These are phyloP conservation scores for Halichoerus grypus DNA, from an alignment of 2,113 vertebrate species.

Conservation along the genomic window DNA sequence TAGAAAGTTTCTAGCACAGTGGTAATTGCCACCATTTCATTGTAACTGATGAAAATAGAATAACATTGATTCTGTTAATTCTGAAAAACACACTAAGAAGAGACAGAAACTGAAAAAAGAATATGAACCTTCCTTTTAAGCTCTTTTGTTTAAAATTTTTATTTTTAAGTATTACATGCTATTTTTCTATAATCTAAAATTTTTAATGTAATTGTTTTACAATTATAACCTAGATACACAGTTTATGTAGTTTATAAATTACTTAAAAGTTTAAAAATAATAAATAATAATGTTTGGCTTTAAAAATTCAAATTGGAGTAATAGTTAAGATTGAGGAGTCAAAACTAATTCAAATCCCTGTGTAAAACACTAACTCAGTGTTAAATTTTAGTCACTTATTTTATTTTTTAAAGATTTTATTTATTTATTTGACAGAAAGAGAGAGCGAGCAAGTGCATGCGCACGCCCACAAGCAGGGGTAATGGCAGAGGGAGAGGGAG, in stretches of 20 bases:
- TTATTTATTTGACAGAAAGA: neutral
- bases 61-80: neutral
- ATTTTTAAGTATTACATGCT: neutral
- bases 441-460: no score
- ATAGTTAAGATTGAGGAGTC: neutral
- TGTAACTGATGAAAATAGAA: neutral
- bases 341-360: neutral
- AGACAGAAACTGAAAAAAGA: neutral
- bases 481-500: neutral
- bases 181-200: neutral
- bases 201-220: neutral
- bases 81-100: neutral
- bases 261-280: neutral
- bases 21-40: neutral
- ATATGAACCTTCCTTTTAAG: neutral
- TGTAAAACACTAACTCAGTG: neutral
- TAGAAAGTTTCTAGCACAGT: neutral
- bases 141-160: neutral
- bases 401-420: neutral
- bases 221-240: neutral
- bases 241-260: neutral
- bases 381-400: neutral
- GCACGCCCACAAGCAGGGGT: no score
- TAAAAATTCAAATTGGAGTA: neutral
- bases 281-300: neutral